These are phyloP conservation scores for Pempheris klunzingeri DNA, from an alignment of 2,797 vertebrate genomes.

Conservation along the genomic window DNA sequence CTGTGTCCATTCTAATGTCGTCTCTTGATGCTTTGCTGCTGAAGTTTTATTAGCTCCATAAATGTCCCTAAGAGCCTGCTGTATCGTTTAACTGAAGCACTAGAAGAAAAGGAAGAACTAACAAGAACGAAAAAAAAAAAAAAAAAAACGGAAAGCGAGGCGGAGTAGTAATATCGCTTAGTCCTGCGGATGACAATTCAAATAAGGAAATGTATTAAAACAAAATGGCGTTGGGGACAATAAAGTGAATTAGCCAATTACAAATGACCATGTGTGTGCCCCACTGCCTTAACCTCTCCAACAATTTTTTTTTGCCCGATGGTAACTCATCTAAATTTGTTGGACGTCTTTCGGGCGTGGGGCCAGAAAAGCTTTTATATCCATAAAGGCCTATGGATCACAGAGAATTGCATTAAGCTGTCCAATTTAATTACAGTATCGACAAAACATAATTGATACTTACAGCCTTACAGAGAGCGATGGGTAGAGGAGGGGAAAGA, in stretches of 20 bases:
- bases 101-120: conserved; percentile 56
- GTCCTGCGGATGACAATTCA: conserved; percentile 61
- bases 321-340: conserved; percentile 94
- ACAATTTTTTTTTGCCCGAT: conserved; percentile 67
- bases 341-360: conserved; percentile 91
- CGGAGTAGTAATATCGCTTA: conserved; percentile 59
- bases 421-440: conserved; percentile 99
- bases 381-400: conserved; percentile 97
- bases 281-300: conserved; percentile 76
- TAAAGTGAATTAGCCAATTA: conserved; percentile 88
- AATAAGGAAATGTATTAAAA: conserved; percentile 79
- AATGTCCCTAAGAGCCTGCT: conserved; percentile 83
- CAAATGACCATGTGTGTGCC: conserved; percentile 82
- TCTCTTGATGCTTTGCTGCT: conserved; percentile 75
- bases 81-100: conserved; percentile 72
- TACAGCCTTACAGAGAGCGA: conserved; percentile 80
- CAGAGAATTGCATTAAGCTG: conserved; percentile 98
- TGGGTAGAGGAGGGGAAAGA: conserved; percentile 66
- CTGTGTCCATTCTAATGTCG: conserved; percentile 55
- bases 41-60: conserved; percentile 84
- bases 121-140: conserved; percentile 27
- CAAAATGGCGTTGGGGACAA: conserved; percentile 84
- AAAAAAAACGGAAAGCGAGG: conserved; percentile 6
- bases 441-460: conserved; percentile 99
- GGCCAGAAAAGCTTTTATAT: conserved; percentile 99